Base-by-base conservation (phyloP, 2,113 vertebrate genomes). In the Monopterus albus region DNA sequence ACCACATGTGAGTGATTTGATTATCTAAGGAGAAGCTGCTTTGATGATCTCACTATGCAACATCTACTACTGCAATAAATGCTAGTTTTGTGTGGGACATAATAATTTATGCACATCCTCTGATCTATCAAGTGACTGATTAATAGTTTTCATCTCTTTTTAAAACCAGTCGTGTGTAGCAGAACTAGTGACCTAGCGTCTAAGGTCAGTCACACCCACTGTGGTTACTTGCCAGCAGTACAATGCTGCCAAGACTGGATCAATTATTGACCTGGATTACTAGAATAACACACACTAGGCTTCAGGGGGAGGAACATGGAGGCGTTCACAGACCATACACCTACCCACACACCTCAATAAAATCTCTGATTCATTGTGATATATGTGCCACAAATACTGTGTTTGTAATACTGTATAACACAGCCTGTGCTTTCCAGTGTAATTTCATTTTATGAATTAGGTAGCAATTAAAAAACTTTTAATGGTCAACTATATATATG, bases 81-180 rank as follows among this genome's bases (percentile, higher is more conserved):
- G n/a, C n/a, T n/a, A n/a, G n/a, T n/a, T n/a, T n/a, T n/a, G n/a
- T n/a, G n/a, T n/a, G n/a, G n/a, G n/a, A n/a, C n/a, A 10, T 78
- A 78, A 73, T 87, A 76, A 79, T 81, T 80, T 75, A 57, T 76
- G 52, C 23, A 33, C 51, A 42, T 29, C 14, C 20, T 79, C 55
- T 78, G 64, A 87, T 62, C 46, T 58, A 70, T 47, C 45, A 57
- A 68, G 43, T 29, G n/a, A 60, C 38, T 63, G 78, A 71, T 43
- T 75, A 80, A 85, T 65, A 15, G 60, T 78, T 80, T 82, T 87
- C 39, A 64, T 75, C 43, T 77, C 62, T 75, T 82, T 82, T 72
- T 52, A 77, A 51, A 82, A 49, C 59, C 63, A 63, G 36, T 45
- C 0, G 10, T 78, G 60, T 38, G 66, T 70, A 62, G 79, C 66